phyloP scores from a whole-genome alignment of 64 coral and sea anemone genomes.

The Montipora efflorescens region DNA sequence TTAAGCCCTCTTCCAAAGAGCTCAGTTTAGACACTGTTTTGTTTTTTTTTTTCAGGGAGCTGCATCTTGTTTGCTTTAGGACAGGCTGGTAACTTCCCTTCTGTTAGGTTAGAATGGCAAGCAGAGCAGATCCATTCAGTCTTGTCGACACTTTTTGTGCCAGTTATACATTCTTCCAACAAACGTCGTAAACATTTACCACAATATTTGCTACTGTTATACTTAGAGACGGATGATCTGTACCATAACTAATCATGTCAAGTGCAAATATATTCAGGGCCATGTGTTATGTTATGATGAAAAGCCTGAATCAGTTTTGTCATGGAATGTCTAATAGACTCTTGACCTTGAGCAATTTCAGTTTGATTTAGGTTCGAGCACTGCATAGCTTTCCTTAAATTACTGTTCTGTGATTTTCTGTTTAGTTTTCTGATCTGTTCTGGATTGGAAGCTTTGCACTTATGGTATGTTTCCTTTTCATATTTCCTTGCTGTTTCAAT shows the following conservation, averaged over 20 bases:
- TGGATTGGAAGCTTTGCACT: neutral
- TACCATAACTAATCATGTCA: slow-evolving; percentile 41
- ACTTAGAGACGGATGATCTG: slow-evolving; percentile 31
- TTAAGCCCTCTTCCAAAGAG: slow-evolving; percentile 42
- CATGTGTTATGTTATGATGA: slow-evolving; percentile 44
- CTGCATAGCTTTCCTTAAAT: neutral
- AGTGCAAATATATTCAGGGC: no score
- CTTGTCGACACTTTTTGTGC: slow-evolving; percentile 26
- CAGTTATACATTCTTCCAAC: slow-evolving; percentile 30
- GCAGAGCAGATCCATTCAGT: slow-evolving; percentile 62
- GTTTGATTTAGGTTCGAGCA: neutral
- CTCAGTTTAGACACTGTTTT: slow-evolving; percentile 26
- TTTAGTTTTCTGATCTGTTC: slow-evolving; percentile 8
- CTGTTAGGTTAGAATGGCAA: neutral
- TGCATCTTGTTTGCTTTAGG: slow-evolving; percentile 53
- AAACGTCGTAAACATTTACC: slow-evolving; percentile 23
- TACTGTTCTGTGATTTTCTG: neutral
- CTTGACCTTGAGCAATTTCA: neutral
- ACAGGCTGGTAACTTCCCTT: slow-evolving; percentile 19
- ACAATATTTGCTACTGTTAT: slow-evolving; percentile 22
- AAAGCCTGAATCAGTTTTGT: slow-evolving; percentile 34
- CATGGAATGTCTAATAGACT: neutral
- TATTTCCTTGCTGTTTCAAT: neutral
- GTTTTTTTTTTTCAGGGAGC: slow-evolving; percentile 25
- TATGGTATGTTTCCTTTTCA: neutral